Percentiles rank a stretch among this genome's conserved stretches.
These are phyloP conservation scores for Acronicta alni DNA, from an alignment of 2,888 invertebrate genomes.

Conservation along the genomic window DNA sequence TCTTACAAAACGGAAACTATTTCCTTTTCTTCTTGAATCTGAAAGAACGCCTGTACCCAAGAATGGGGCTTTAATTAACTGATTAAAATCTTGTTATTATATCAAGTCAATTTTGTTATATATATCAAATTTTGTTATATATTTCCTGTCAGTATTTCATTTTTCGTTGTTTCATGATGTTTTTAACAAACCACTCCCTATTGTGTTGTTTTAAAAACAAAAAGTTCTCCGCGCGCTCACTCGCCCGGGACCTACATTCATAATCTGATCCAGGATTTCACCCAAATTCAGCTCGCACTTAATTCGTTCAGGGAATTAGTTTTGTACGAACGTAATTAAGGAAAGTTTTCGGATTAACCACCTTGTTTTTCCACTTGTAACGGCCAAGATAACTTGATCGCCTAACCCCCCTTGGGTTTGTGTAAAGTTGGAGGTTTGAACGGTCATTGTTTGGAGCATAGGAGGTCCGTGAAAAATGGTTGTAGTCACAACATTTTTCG, in stretches of 20 bases:
- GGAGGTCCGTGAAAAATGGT: conserved; percentile 68
- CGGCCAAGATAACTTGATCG: conserved; percentile 65
- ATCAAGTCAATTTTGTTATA: background rate
- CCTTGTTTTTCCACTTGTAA: conserved; percentile 81
- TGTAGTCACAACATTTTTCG: conserved; percentile 78
- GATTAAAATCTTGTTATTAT: too few species aligned
- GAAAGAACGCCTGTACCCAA: too few species aligned
- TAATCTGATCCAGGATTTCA: conserved; percentile 78
- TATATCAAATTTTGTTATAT: too few species aligned
- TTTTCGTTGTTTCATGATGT: conserved; percentile 12
- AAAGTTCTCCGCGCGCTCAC: conserved; percentile 29
- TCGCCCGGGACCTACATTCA: conserved; percentile 62
- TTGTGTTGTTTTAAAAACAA: conserved; percentile 47
- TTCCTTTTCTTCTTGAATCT: too few species aligned
- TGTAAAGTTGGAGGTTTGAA: conserved; percentile 7
- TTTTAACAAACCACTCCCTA: conserved; percentile 36
- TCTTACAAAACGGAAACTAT: too few species aligned
- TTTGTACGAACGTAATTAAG: conserved; percentile 85
- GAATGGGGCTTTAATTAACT: too few species aligned
- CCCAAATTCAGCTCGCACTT: conserved; percentile 78
- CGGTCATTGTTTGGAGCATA: conserved; percentile 25
- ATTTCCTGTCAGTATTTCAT: background rate
- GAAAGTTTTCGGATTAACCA: conserved; percentile 86
- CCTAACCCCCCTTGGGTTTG: conserved; percentile 48
- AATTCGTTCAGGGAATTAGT: conserved; percentile 87